These are phyloP conservation scores for Sepioteuthis lessoniana DNA, from an alignment of 2,888 invertebrate genomes.

Conservation along the genomic window DNA sequence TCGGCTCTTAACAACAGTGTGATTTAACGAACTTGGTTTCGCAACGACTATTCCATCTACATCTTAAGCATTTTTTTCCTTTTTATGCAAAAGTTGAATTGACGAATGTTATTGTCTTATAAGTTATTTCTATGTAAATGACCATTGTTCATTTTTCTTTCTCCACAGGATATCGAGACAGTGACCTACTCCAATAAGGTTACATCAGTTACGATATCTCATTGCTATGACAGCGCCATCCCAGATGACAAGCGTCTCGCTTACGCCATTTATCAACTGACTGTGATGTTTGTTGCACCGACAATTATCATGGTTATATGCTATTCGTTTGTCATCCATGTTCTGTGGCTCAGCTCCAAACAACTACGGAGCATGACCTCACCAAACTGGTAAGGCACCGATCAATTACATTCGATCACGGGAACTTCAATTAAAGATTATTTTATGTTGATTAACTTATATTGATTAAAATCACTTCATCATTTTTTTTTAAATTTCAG, in stretches of 20 bases:
- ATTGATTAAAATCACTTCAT: too few relatives aligned
- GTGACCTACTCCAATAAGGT: constrained; percentile 64
- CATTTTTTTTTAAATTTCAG: too few relatives aligned
- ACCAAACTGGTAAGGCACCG: not conserved
- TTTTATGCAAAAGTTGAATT: too few relatives aligned
- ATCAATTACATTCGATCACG: too few relatives aligned
- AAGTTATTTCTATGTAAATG: too few relatives aligned
- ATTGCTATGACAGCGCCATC: constrained; percentile 62
- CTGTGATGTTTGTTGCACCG: constrained; percentile 75
- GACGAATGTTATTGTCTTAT: too few relatives aligned
- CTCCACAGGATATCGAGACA: constrained; percentile 62
- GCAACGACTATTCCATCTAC: too few relatives aligned
- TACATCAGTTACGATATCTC: constrained; percentile 59
- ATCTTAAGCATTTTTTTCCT: too few relatives aligned
- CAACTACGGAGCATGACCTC: constrained; percentile 72
- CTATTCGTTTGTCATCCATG: constrained; percentile 75
- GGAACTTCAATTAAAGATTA: too few relatives aligned
- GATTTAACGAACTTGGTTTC: too few relatives aligned
- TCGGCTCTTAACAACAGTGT: too few relatives aligned
- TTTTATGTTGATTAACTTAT: too few relatives aligned
- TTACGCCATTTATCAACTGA: constrained; percentile 74
- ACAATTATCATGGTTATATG: constrained; percentile 74
- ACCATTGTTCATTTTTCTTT: not conserved
- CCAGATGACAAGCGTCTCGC: constrained; percentile 56
- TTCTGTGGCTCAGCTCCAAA: constrained; percentile 75